These are phyloP conservation scores for Semnornis frantzii DNA, from an alignment of 2,113 vertebrate genomes.

Conservation along the genomic window DNA sequence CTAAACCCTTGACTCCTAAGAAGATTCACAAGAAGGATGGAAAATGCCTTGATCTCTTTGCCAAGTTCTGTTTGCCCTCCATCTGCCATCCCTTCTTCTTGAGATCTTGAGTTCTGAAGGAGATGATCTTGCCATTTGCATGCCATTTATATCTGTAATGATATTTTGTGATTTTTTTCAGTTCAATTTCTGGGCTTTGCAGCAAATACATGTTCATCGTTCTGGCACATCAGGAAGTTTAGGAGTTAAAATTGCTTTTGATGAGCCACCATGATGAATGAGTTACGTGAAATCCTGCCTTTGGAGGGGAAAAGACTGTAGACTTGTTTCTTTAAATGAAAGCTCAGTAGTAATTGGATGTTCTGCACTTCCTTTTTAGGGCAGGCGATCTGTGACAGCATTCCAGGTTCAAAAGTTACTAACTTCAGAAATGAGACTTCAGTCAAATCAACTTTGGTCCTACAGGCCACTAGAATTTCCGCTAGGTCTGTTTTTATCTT, in stretches of 20 bases:
- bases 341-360: slow-evolving; percentile 51
- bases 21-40: background rate
- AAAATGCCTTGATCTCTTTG: slow-evolving; percentile 1
- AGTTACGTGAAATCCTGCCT: background rate
- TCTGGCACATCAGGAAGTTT: background rate
- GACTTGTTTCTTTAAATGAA: slow-evolving; percentile 45
- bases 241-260: slow-evolving; percentile 41
- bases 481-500: slow-evolving; percentile 31
- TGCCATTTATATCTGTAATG: background rate
- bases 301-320: slow-evolving; percentile 2
- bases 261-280: background rate
- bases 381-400: slow-evolving; percentile 18
- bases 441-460: slow-evolving; percentile 38
- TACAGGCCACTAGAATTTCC: slow-evolving; percentile 34
- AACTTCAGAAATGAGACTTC: slow-evolving; percentile 36
- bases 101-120: background rate
- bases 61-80: slow-evolving; percentile 38
- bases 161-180: background rate
- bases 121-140: background rate
- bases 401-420: slow-evolving; percentile 55
- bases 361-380: slow-evolving; percentile 52
- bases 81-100: slow-evolving; percentile 13
- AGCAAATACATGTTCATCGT: background rate
- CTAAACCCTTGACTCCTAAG: background rate
- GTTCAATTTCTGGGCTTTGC: background rate